phyloP scores from a whole-genome alignment of 2,113 vertebrate species.

The Antechinus stuartii region DNA sequence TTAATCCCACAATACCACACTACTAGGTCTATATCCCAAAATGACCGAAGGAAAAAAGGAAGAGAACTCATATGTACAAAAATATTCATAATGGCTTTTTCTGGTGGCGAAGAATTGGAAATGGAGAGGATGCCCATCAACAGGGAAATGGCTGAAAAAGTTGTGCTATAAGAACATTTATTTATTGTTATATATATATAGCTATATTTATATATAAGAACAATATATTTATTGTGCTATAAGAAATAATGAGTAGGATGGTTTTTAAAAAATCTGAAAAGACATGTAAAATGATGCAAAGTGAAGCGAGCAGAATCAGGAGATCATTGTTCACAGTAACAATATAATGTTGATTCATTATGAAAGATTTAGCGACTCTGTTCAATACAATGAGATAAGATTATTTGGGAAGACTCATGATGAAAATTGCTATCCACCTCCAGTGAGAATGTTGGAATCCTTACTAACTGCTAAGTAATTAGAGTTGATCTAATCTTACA shows the following conservation, averaged over 20 bases:
- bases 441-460: no score
- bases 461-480: no score
- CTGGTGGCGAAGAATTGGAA: neutral
- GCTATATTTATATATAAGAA: no score
- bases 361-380: neutral
- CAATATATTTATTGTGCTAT: no score
- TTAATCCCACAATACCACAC: neutral
- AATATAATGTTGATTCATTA: neutral
- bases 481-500: no score
- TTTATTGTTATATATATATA: no score
- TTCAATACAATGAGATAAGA: neutral
- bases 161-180: no score
- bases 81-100: neutral
- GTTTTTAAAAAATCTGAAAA: neutral
- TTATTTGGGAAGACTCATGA: neutral
- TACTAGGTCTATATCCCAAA: neutral
- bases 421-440: neutral
- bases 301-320: neutral
- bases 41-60: neutral
- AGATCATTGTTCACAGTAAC: neutral
- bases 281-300: neutral
- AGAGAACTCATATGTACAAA: neutral
- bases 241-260: neutral
- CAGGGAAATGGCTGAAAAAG: neutral
- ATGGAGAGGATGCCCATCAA: neutral